These are phyloP conservation scores for Papilio xuthus DNA, from an alignment of 1,140 invertebrate genomes.

Conservation along the genomic window DNA sequence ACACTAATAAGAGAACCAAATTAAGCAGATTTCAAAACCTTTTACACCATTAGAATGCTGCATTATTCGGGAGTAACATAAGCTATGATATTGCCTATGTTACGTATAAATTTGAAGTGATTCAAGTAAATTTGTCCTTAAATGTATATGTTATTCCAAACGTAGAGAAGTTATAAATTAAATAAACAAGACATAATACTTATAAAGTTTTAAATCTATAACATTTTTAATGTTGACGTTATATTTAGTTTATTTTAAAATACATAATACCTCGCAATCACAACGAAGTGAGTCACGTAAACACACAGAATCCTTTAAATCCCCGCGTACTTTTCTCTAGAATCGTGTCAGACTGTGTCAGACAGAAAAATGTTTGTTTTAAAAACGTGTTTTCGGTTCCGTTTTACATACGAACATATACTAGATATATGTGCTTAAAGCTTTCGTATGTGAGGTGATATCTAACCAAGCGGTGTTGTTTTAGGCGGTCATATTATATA, in stretches of 20 bases:
- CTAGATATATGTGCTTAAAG: not conserved
- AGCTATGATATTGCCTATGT: no score
- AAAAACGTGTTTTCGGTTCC: conserved; percentile 2
- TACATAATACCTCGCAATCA: not conserved
- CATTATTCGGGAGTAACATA: no score
- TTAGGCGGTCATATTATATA: not conserved
- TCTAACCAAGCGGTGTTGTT: not conserved
- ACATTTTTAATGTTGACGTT: no score
- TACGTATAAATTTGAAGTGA: no score
- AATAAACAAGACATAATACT: no score
- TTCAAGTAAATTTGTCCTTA: no score
- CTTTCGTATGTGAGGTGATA: not conserved
- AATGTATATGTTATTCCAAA: no score
- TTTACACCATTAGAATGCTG: no score
- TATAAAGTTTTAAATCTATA: no score
- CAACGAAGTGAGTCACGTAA: not conserved
- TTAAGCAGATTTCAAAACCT: no score
- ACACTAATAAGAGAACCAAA: no score
- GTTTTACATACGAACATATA: not conserved
- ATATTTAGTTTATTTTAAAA: not conserved
- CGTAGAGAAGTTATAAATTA: no score
- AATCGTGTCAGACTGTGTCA: not conserved
- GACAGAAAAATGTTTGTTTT: conserved; percentile 15
- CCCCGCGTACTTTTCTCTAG: not conserved
- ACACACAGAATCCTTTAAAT: not conserved